Percentiles rank a stretch among this genome's conserved stretches.
phyloP scores from a whole-genome alignment of 2,888 invertebrate genomes.

The Agapetus fuscipes region DNA sequence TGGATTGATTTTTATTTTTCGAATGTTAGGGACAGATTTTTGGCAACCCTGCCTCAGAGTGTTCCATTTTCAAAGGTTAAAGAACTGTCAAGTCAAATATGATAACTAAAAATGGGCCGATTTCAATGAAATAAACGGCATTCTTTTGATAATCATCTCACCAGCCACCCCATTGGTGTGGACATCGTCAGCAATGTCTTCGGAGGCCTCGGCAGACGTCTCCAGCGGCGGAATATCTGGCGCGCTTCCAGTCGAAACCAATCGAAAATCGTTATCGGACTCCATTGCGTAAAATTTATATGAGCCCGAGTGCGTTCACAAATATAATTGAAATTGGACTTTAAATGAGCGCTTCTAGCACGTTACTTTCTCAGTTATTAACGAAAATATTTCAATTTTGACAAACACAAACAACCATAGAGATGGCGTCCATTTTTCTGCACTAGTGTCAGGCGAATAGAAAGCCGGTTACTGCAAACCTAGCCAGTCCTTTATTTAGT shows the following conservation, averaged over 20 bases:
- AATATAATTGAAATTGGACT: slow-evolving; percentile 7
- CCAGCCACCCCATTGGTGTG: slow-evolving; percentile 15
- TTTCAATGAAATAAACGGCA: background rate
- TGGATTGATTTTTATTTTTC: too few relatives aligned
- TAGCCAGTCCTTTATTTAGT: too few relatives aligned
- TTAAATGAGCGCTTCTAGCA: background rate
- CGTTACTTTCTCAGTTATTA: slow-evolving; percentile 4
- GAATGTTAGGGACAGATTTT: too few relatives aligned
- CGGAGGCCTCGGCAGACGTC: slow-evolving; percentile 15
- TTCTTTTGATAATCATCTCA: background rate
- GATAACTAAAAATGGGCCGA: background rate
- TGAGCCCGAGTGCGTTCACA: background rate
- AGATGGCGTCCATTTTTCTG: slow-evolving; percentile 20
- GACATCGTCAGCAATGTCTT: slow-evolving; percentile 9
- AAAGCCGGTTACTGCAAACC: too few relatives aligned
- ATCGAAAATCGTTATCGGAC: slow-evolving; percentile 35
- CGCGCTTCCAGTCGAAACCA: slow-evolving; percentile 41
- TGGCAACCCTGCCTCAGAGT: too few relatives aligned
- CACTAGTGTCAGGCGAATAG: too few relatives aligned
- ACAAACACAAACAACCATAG: slow-evolving; percentile 20
- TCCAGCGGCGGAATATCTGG: slow-evolving; percentile 36
- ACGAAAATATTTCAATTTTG: slow-evolving; percentile 14
- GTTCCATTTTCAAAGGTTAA: background rate
- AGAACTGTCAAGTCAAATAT: background rate
- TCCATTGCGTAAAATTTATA: slow-evolving; percentile 31